Evolutionary conservation across 2,888 invertebrate species (phyloP).

Genomic region (Epiblema foenella): DNA sequence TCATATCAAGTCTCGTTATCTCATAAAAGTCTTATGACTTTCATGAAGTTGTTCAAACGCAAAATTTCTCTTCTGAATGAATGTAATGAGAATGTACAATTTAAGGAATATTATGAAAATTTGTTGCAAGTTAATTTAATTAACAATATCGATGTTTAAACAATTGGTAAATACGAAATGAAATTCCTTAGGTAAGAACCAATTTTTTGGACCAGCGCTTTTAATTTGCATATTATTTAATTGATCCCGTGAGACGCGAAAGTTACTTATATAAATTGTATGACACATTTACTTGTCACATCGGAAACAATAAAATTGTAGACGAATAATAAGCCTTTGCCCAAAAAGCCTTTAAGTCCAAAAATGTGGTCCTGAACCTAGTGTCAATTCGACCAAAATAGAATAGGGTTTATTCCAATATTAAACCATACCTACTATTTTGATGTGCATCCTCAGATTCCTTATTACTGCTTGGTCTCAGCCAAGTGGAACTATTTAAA

Average conservation of each 20-base stretch:
- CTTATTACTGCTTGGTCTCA: background rate
- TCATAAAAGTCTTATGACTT: too few species aligned
- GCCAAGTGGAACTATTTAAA: conserved; percentile 17
- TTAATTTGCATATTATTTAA: too few species aligned
- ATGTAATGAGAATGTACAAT: background rate
- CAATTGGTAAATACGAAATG: background rate
- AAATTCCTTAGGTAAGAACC: conserved; percentile 9
- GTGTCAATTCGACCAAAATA: conserved; percentile 19
- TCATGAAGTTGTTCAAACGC: background rate
- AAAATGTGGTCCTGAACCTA: too few species aligned
- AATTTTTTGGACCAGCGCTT: too few species aligned
- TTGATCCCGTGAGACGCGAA: too few species aligned
- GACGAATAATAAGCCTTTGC: too few species aligned
- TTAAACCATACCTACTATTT: background rate
- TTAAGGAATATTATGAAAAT: background rate
- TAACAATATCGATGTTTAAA: conserved; percentile 22
- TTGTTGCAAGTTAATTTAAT: conserved; percentile 26
- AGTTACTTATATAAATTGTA: too few species aligned
- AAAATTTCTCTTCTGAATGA: background rate
- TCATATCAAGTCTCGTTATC: background rate
- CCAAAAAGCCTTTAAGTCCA: too few species aligned
- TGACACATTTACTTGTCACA: too few species aligned
- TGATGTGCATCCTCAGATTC: background rate
- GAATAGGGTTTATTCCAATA: background rate
- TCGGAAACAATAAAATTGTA: too few species aligned